Evolutionary conservation across 2,888 invertebrate species (phyloP).

Genomic region (Agonopterix alstromeriana): DNA sequence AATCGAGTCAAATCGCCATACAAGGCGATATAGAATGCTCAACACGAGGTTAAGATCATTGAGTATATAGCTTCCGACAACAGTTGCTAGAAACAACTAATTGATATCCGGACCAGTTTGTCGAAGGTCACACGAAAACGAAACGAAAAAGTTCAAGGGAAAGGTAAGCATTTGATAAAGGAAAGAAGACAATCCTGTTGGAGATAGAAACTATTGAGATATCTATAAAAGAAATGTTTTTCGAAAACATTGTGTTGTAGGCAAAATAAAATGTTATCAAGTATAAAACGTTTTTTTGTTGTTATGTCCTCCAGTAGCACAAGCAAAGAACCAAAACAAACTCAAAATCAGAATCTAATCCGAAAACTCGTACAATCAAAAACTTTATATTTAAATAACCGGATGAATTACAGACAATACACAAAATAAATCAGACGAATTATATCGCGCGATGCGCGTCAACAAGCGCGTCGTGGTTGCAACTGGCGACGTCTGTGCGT

Average conservation of each 20-base stretch:
- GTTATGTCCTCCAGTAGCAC: no score
- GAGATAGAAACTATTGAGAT: background rate
- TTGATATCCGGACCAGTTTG: conserved; percentile 1
- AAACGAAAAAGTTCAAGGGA: conserved; percentile 11
- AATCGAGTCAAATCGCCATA: conserved; percentile 21
- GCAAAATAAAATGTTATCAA: no score
- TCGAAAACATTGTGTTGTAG: no score
- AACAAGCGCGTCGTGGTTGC: conserved; percentile 49
- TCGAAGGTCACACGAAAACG: conserved; percentile 12
- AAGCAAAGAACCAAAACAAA: no score
- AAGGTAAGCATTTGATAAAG: background rate
- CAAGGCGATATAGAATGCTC: conserved; percentile 21
- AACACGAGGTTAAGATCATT: conserved; percentile 27
- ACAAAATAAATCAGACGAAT: background rate
- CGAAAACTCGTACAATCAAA: no score
- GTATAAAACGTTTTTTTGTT: no score
- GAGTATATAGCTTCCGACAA: conserved; percentile 25
- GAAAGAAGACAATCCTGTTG: background rate
- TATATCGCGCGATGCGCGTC: conserved; percentile 40
- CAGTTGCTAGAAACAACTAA: background rate
- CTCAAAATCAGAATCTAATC: no score
- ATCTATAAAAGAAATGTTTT: background rate
- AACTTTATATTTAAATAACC: background rate
- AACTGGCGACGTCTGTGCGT: conserved; percentile 35
- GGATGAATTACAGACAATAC: background rate